Conservation (phyloP, 1,140 invertebrate genomes). For the Plutomurus gul region DNA sequence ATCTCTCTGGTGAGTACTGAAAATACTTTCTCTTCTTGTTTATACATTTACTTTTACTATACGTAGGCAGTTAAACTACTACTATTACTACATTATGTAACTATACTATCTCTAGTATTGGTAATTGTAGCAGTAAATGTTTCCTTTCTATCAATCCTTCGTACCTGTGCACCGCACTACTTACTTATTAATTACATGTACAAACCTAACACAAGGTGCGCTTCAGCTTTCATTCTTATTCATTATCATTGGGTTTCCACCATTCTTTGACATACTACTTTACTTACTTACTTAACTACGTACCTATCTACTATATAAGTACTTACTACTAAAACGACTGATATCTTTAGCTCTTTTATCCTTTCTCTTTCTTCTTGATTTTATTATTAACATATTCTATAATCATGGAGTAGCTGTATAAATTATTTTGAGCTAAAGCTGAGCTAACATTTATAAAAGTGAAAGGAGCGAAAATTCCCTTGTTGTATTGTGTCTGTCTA, state of each 20-base stretch:
- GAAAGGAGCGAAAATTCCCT: background rate
- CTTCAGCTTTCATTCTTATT: conserved; percentile 34
- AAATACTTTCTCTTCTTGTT: background rate
- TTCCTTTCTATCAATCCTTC: conserved; percentile 32
- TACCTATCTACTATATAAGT: too few species aligned
- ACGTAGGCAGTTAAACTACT: background rate
- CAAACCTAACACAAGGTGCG: conserved; percentile 10
- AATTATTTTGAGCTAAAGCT: background rate
- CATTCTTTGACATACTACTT: too few species aligned
- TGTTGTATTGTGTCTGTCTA: conserved; percentile 9
- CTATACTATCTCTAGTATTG: too few species aligned
- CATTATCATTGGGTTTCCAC: conserved; percentile 27
- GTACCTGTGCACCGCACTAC: conserved; percentile 51
- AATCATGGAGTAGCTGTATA: background rate
- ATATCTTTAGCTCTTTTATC: conserved; percentile 5
- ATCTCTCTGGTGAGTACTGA: conserved; percentile 50
- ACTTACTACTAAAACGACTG: background rate
- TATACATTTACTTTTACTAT: background rate
- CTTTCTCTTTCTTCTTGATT: background rate
- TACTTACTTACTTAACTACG: too few species aligned
- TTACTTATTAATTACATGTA: background rate
- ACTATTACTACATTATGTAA: background rate
- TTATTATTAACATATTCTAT: background rate
- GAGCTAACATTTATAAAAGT: background rate
- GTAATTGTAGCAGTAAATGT: background rate